Evolutionary conservation across 2,888 invertebrate species (phyloP).

Genomic region (Eustalomyia histrio): DNA sequence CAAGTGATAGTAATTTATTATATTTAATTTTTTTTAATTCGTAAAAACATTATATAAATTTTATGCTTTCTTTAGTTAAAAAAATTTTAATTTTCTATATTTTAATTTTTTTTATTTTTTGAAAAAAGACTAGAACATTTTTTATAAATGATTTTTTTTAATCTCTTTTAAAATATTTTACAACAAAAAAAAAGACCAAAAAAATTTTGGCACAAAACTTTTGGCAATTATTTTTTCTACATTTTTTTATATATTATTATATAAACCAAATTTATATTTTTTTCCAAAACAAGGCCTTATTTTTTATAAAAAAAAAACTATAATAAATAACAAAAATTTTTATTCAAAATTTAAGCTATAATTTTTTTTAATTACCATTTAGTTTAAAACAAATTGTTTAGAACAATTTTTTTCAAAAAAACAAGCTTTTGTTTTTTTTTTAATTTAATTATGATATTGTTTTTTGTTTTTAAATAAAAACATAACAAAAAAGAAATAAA

Average conservation of each 20-base stretch:
- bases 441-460: conserved; percentile 30
- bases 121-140: conserved; percentile 56
- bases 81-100: conserved; percentile 14
- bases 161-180: conserved; percentile 23
- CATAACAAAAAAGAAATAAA: conserved; percentile 40
- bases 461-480: conserved; percentile 30
- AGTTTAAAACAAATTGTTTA: conserved; percentile 63
- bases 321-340: conserved; percentile 47
- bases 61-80: conserved; percentile 49
- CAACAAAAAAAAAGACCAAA: conserved; percentile 49
- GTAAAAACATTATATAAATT: conserved; percentile 22
- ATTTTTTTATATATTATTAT: conserved; percentile 26
- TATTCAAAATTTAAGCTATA: conserved; percentile 49
- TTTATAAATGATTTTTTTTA: conserved; percentile 50
- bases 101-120: conserved; percentile 23
- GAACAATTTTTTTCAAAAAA: conserved; percentile 60
- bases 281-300: conserved; percentile 66
- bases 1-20: conserved; percentile 65
- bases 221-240: conserved; percentile 59
- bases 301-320: conserved; percentile 53
- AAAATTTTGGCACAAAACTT: conserved; percentile 61
- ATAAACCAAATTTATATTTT: conserved; percentile 55
- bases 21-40: conserved; percentile 33
- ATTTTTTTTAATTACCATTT: conserved; percentile 30
- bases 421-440: conserved; percentile 60